Base-by-base conservation (phyloP, 2,888 invertebrate genomes). In the Melanargia galathea region DNA sequence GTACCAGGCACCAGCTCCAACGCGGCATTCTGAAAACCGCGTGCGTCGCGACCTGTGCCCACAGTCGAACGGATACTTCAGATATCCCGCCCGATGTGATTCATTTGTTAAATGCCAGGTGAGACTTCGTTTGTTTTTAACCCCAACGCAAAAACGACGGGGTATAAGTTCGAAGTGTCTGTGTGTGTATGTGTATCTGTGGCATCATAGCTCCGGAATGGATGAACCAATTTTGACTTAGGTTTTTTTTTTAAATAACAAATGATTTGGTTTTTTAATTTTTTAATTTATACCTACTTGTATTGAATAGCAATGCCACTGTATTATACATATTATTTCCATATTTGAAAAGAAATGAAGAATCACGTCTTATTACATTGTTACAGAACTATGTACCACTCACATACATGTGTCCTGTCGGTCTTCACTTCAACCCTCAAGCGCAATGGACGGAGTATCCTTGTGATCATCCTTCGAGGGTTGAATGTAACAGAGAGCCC, bases 101-200 rank as follows among this genome's bases (percentile, higher is more conserved):
- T 6, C 24, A 43, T 55, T 43, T n/a, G 55, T 40, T 11, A 18
- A 51, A 51, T 30, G 26, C 26, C n/a, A 46, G 45, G 45, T 46
- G 18, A 45, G 8, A 8, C 18, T 16, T 7, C 2, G 10, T 38
- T 38, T 13, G 35, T 8, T 38, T 38, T 11, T 13, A n/a, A n/a
- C n/a, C n/a, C n/a, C n/a, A n/a, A n/a, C n/a, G n/a, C n/a, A n/a
- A n/a, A n/a, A n/a, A n/a, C n/a, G n/a, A n/a, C n/a, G n/a, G n/a
- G n/a, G n/a, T n/a, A n/a, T n/a, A n/a, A n/a, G n/a, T n/a, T n/a
- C n/a, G n/a, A n/a, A n/a, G n/a, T n/a, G n/a, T n/a, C n/a, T n/a
- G n/a, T n/a, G n/a, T n/a, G n/a, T n/a, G n/a, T n/a, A n/a, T n/a
- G n/a, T n/a, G n/a, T n/a, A n/a, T n/a, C n/a, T n/a, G n/a, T n/a